Evolutionary conservation across 2,797 vertebrate species (phyloP), one percentile per base, ranked within the genome.

Genomic region (Dipus sagitta): DNA sequence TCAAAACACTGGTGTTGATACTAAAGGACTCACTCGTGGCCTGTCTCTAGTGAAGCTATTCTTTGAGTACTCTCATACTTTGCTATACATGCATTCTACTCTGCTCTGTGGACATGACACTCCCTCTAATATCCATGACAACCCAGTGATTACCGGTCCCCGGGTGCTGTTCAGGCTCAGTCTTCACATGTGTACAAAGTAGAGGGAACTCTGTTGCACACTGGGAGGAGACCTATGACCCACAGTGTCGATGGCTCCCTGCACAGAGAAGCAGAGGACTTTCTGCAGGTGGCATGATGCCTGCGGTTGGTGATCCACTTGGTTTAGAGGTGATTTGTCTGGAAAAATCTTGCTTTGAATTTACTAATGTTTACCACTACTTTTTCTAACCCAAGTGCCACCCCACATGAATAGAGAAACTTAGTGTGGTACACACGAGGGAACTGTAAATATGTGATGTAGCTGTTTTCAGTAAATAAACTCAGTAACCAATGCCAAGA

Each of bases 401-500:
- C 77, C 13, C 77, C 13, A 14, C 54, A 58, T 58, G 13, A 17
- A 58, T 58, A 58, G 54, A 58, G 54, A 17, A 58, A 58, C 54
- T 58, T 58, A 58, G 47, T 47, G 47, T 58, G 13, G 54, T 17
- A 58, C 54, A 58, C 54, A 14, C 4, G 54, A 58, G 17, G 90
- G 62, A 82, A 87, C 21, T 70, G 24, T 88, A 94, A 96, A 91
- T 70, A 91, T 38, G 26, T 8, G 28, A 95, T 68, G 80, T 47
- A 83, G 86, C 34, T 75, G 65, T 95, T 94, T 95, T 83, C 82
- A 86, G 83, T 67, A 95, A 91, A 90, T 90, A 84, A 76, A 60
- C 54, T 62, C 60, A 14, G 26, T 32, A 88, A 72, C 67, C n/a
- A 71, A 42, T 42, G 89, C 86, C 95, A 93, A 71, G 80, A 52